Evolutionary conservation across 1,140 invertebrate genomes (phyloP).

Genomic region (Tetraneura akinire): DNA sequence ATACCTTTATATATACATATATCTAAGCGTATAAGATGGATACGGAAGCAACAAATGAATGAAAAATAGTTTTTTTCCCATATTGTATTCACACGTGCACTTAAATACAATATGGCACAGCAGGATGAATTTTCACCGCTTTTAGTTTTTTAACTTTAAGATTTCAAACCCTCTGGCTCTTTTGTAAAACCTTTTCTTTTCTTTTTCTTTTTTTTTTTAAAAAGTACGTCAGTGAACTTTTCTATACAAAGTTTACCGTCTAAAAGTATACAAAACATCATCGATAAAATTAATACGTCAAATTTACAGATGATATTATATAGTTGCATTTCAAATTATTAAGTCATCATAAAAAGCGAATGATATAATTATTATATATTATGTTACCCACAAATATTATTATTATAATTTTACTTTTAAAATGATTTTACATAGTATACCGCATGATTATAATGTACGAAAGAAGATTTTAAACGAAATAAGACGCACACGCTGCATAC

Average conservation of each 20-base stretch:
- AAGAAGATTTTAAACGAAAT: too few relatives aligned
- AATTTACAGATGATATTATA: not conserved
- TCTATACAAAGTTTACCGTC: not conserved
- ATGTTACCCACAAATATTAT: too few relatives aligned
- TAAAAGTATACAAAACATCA: not conserved
- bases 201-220: not conserved
- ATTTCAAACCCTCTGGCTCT: slow-evolving; percentile 14
- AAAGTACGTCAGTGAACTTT: not conserved
- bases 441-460: too few relatives aligned
- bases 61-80: not conserved
- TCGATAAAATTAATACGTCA: not conserved
- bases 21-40: not conserved
- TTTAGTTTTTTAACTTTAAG: slow-evolving; percentile 20
- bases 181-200: not conserved
- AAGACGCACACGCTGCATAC: too few relatives aligned
- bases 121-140: not conserved
- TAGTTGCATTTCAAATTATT: too few relatives aligned
- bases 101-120: not conserved
- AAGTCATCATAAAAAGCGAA: too few relatives aligned
- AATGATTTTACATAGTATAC: too few relatives aligned
- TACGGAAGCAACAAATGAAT: not conserved
- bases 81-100: not conserved
- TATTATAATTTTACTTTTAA: too few relatives aligned
- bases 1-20: not conserved
- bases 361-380: too few relatives aligned